These are phyloP conservation scores for Acrocephalus scirpaceus DNA, from an alignment of 2,797 vertebrate species.

Conservation along the genomic window DNA sequence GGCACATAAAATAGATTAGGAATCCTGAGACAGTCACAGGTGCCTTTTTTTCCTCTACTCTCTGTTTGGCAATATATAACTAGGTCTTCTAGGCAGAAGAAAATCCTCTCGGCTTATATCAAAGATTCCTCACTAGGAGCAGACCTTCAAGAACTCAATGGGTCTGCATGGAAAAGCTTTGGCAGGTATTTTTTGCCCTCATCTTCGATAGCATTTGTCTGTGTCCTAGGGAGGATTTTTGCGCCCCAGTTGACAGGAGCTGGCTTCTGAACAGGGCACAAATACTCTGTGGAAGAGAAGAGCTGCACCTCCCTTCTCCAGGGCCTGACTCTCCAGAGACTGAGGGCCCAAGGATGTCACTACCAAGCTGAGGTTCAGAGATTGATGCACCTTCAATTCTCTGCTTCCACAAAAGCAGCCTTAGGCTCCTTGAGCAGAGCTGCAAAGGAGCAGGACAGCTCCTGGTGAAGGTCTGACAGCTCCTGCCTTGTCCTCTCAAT, in stretches of 20 bases:
- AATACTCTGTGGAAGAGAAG: background rate
- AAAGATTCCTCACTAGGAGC: background rate
- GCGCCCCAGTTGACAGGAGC: background rate
- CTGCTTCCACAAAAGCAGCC: too few species aligned
- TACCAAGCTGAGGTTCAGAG: background rate
- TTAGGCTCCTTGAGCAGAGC: too few species aligned
- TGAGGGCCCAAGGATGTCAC: background rate
- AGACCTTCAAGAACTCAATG: background rate
- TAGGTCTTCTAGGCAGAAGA: background rate
- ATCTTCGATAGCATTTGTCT: background rate
- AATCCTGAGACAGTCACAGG: background rate
- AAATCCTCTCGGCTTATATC: background rate
- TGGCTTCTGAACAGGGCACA: background rate
- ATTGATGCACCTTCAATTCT: background rate
- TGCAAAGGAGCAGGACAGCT: too few species aligned
- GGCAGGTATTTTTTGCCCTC: background rate
- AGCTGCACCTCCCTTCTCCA: background rate
- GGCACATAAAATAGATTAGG: background rate
- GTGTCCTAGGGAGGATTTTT: background rate
- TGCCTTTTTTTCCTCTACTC: background rate
- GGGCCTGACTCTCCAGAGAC: background rate
- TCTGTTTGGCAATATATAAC: background rate
- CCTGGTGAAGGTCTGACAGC: too few species aligned
- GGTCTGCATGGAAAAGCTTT: background rate
- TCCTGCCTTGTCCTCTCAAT: too few species aligned